Conservation (phyloP, 2,113 vertebrate species). For the Phylloscopus whistleri region DNA sequence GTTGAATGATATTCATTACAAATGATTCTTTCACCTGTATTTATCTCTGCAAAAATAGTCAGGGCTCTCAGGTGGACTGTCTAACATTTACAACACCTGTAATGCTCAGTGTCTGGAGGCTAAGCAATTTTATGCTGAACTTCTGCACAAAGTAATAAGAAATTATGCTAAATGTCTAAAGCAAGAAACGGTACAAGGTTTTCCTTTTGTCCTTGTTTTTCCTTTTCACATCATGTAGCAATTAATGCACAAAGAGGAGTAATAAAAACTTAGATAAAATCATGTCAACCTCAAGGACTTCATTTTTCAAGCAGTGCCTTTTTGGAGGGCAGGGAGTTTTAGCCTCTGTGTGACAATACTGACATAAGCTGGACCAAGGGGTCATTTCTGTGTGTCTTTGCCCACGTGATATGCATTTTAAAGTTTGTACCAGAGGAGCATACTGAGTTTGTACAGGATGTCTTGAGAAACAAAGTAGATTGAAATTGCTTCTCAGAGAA, state of each 20-base stretch:
- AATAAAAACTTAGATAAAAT: not conserved
- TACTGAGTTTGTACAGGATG: not conserved
- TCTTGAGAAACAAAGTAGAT: not conserved
- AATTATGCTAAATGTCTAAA: conserved; percentile 8
- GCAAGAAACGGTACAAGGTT: not conserved
- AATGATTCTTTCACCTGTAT: not conserved
- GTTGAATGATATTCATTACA: conserved; percentile 21
- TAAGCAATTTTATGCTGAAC: not conserved
- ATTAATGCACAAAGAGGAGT: not conserved
- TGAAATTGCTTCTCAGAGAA: not conserved
- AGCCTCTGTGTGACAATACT: not conserved
- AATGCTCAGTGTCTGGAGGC: not conserved
- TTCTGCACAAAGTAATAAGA: not conserved
- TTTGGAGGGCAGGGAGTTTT: not conserved
- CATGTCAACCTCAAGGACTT: not conserved
- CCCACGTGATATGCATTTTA: not conserved
- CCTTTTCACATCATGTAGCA: not conserved
- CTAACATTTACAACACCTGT: not conserved
- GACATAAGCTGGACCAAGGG: not conserved
- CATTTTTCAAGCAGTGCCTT: not conserved
- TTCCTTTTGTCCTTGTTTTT: not conserved
- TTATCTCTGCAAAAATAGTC: conserved; percentile 32
- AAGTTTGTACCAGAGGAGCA: not conserved
- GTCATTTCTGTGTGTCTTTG: not conserved
- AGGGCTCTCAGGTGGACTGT: not conserved